Evolutionary conservation across 1,140 invertebrate genomes (phyloP).

Genomic region (Telenomus remus): DNA sequence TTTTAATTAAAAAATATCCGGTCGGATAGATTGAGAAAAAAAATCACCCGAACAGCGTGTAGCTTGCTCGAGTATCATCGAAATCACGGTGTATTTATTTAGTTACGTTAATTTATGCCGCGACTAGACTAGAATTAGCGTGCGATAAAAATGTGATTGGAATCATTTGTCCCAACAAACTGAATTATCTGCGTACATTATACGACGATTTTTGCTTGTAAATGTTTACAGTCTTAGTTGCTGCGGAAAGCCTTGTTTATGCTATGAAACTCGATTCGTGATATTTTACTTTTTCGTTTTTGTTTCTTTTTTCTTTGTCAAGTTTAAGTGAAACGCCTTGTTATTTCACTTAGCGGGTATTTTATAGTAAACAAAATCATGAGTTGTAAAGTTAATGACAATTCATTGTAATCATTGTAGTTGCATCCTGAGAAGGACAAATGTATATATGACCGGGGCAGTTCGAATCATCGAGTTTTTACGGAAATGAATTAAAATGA

Average conservation of each 20-base stretch:
- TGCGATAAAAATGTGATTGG: slow-evolving; percentile 23
- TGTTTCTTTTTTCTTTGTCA: slow-evolving; percentile 1
- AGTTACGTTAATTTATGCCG: slow-evolving; percentile 20
- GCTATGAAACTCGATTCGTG: slow-evolving; percentile 13
- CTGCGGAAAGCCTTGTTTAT: slow-evolving; percentile 19
- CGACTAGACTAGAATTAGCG: slow-evolving; percentile 14
- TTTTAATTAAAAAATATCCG: neutral
- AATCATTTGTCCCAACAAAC: slow-evolving; percentile 26
- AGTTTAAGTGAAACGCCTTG: slow-evolving; percentile 12
- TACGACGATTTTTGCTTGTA: slow-evolving; percentile 30
- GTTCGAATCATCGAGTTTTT: slow-evolving; percentile 19
- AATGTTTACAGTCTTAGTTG: slow-evolving; percentile 7
- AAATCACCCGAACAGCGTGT: slow-evolving; percentile 8
- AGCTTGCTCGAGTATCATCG: slow-evolving; percentile 11
- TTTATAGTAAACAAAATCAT: slow-evolving; percentile 38
- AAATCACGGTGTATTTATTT: slow-evolving; percentile 34
- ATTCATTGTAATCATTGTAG: slow-evolving; percentile 43
- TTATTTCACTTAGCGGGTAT: neutral
- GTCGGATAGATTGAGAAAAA: neutral
- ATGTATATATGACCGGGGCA: slow-evolving; percentile 50
- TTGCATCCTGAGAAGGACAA: slow-evolving; percentile 16
- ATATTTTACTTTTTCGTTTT: slow-evolving; percentile 12
- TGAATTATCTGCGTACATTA: slow-evolving; percentile 28
- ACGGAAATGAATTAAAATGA: slow-evolving; percentile 51
- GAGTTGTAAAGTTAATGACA: slow-evolving; percentile 43